A percentile compares a stretch with the other conserved stretches of the same genome.
phyloP scores from a whole-genome alignment of 2,888 invertebrate species.

The Pammene aurita region DNA sequence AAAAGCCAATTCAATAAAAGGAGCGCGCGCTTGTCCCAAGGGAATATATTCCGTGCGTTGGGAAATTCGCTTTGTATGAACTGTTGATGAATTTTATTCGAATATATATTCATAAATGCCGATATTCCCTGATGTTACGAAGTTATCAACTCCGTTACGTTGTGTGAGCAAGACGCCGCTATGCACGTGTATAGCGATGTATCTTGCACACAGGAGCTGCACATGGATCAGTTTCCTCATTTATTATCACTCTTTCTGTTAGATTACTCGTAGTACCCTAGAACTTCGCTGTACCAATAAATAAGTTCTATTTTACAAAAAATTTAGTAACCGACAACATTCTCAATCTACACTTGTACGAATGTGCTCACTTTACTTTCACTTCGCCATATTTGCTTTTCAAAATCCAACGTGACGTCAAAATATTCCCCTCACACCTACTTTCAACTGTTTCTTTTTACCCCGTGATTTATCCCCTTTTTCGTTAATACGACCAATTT shows the following conservation, averaged over 20 bases:
- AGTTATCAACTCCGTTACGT: background rate
- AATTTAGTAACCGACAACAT: too few relatives aligned
- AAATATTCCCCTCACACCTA: background rate
- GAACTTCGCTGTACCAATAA: too few relatives aligned
- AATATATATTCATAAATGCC: constrained; percentile 17
- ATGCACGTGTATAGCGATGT: too few relatives aligned
- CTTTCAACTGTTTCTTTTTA: constrained; percentile 27
- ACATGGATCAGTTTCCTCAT: too few relatives aligned
- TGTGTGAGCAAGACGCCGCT: too few relatives aligned
- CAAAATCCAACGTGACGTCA: background rate
- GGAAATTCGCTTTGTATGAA: constrained; percentile 39
- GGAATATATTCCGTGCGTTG: constrained; percentile 23
- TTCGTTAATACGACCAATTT: constrained; percentile 39
- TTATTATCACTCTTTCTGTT: too few relatives aligned
- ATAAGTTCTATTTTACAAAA: too few relatives aligned
- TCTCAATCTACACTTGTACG: too few relatives aligned
- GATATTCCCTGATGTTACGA: constrained; percentile 28
- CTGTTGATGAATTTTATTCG: constrained; percentile 35
- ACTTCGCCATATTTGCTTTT: background rate
- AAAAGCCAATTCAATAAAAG: constrained; percentile 37
- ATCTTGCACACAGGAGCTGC: too few relatives aligned
- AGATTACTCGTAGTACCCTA: too few relatives aligned
- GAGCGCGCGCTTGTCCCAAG: constrained; percentile 20
- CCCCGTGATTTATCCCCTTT: constrained; percentile 33
- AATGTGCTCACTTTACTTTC: too few relatives aligned